Percentiles rank a stretch among this genome's conserved stretches.
Evolutionary conservation across 2,113 vertebrate genomes (phyloP).

Genomic region (Triplophysa rosa): DNA sequence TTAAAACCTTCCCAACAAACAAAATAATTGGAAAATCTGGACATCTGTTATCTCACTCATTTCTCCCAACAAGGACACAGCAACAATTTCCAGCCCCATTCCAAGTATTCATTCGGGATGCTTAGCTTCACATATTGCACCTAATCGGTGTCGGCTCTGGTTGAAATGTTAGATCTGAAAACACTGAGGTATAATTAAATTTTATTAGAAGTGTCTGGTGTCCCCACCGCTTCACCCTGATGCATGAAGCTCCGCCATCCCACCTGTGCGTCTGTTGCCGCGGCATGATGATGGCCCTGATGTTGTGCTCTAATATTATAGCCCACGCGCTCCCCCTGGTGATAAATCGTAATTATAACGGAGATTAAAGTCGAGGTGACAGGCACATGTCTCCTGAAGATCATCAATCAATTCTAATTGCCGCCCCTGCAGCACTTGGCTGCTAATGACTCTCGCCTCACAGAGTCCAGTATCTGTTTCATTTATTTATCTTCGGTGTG

Average conservation of each 20-base stretch:
- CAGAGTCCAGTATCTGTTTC: constrained; percentile 44
- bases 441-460: constrained; percentile 40
- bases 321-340: constrained; percentile 26
- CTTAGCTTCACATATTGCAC: constrained; percentile 1
- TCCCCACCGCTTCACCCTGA: background rate
- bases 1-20: background rate
- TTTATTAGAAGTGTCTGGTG: constrained; percentile 45
- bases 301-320: constrained; percentile 22
- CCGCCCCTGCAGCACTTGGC: constrained; percentile 46
- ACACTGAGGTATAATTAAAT: constrained; percentile 46
- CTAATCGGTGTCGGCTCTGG: constrained; percentile 17
- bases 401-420: constrained; percentile 61
- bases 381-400: constrained; percentile 62
- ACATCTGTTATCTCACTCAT: constrained; percentile 3
- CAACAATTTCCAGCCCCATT: constrained; percentile 1
- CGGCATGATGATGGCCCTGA: background rate
- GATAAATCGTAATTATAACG: constrained; percentile 63
- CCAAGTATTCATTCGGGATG: background rate
- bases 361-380: constrained; percentile 60
- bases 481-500: constrained; percentile 29
- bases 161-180: constrained; percentile 50
- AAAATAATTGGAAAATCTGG: background rate
- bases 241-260: constrained; percentile 7
- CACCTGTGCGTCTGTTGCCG: constrained; percentile 1
- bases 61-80: constrained; percentile 25